A percentile compares a stretch with the other conserved stretches of the same genome.
These are phyloP conservation scores for Apodemus agrarius DNA, from an alignment of 2,797 vertebrate genomes.

Conservation along the genomic window DNA sequence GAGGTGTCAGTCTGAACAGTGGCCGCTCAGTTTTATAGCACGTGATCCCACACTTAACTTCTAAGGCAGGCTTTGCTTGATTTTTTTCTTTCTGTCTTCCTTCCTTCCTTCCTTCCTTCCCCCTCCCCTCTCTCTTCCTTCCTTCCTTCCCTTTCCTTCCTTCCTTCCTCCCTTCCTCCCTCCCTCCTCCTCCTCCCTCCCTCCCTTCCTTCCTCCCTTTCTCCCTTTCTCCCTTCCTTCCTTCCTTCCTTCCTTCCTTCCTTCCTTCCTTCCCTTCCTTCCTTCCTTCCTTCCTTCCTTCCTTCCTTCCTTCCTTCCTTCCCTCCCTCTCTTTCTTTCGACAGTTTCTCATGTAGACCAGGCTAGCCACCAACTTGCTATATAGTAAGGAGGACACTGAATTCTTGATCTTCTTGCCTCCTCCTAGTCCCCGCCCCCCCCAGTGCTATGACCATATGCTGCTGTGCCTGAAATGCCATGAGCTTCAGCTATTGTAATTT, in stretches of 20 bases:
- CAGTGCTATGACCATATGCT: not conserved
- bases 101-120: no score
- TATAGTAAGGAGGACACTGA: not conserved
- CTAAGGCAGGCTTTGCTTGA: not conserved
- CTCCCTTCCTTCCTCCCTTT: fast-evolving
- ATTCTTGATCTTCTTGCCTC: not conserved
- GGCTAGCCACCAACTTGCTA: not conserved
- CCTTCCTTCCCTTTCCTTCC: no score
- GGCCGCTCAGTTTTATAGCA: not conserved
- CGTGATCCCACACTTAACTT: not conserved
- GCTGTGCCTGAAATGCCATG: not conserved
- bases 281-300: no score
- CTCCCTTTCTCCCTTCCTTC: no score
- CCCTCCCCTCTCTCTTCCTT: no score
- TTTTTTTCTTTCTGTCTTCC: no score
- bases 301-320: no score
- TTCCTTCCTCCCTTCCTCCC: no score
- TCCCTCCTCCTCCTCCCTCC: no score
- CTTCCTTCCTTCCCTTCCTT: no score
- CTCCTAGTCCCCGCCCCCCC: no score
- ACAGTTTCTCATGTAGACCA: not conserved
- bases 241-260: no score
- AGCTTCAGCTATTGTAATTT: not conserved
- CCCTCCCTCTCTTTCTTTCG: not conserved
- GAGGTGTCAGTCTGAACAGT: not conserved